Conservation (phyloP, 64 coral and sea anemone species). For the Anthopleura sola region DNA sequence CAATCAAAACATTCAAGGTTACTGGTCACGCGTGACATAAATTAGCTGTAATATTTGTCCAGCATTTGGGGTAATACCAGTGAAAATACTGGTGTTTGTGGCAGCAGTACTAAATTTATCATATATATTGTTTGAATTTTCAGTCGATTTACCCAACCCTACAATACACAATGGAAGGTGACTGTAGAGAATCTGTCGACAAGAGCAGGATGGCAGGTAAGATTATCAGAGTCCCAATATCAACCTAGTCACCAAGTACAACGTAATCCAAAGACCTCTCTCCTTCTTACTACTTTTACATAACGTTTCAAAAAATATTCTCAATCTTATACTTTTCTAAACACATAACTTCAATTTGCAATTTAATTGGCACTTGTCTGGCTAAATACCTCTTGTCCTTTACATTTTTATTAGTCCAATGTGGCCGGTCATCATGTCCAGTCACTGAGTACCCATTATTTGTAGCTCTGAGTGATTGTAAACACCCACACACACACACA, state of each 20-base stretch:
- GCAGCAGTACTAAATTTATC: background rate
- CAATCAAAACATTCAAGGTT: too few species aligned
- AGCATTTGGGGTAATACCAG: too few species aligned
- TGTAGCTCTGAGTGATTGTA: too few species aligned
- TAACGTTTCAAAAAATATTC: background rate
- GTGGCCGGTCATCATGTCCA: too few species aligned
- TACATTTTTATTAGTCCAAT: background rate
- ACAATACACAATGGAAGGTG: slow-evolving; percentile 69
- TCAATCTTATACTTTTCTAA: background rate
- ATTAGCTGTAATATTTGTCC: too few species aligned
- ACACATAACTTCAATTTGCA: background rate
- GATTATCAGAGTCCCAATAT: background rate
- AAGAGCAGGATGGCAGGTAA: slow-evolving; percentile 81
- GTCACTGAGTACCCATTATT: too few species aligned
- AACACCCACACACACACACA: too few species aligned
- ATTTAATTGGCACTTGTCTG: background rate
- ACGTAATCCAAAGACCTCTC: background rate
- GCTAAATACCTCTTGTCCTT: too few species aligned
- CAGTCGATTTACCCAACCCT: slow-evolving; percentile 63
- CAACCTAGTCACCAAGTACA: background rate
- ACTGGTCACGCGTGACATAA: too few species aligned
- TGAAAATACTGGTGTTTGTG: too few species aligned
- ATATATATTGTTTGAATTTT: background rate
- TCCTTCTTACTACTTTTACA: background rate
- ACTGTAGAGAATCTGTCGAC: slow-evolving; percentile 66